Evolutionary conservation across 2,888 invertebrate species (phyloP).

Genomic region (Pheosia gnoma): DNA sequence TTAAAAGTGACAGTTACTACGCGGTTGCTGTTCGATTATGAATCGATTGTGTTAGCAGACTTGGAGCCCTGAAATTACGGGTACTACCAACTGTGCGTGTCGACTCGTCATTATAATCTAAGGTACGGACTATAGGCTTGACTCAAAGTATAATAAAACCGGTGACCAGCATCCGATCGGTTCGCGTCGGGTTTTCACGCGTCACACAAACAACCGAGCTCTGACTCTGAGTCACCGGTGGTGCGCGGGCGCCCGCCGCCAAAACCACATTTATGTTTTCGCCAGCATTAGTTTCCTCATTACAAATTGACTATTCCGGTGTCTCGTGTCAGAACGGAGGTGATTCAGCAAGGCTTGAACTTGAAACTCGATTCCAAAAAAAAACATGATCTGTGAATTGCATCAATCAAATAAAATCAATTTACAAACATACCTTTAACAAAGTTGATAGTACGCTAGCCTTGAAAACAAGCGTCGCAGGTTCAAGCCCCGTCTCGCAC

Average conservation of each 20-base stretch:
- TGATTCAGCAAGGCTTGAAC: not conserved
- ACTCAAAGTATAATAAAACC: not conserved
- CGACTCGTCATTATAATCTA: too few species aligned
- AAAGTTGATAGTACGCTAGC: too few species aligned
- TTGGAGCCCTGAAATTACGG: too few species aligned
- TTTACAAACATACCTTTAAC: too few species aligned
- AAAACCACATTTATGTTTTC: not conserved
- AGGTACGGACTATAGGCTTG: not conserved
- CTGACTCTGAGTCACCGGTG: not conserved
- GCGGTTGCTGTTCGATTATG: too few species aligned
- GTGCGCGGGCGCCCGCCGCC: constrained; percentile 2
- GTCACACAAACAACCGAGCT: not conserved
- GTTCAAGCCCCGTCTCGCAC: too few species aligned
- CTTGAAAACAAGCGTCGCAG: too few species aligned
- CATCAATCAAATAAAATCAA: too few species aligned
- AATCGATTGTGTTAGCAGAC: too few species aligned
- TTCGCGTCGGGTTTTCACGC: constrained; percentile 1
- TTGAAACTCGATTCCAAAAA: not conserved
- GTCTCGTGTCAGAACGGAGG: not conserved
- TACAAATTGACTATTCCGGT: not conserved
- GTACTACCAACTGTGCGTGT: too few species aligned
- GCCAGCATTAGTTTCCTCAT: not conserved
- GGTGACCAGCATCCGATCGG: not conserved
- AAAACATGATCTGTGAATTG: too few species aligned
- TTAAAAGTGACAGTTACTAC: too few species aligned